These are phyloP conservation scores for Oceanites oceanicus DNA, from an alignment of 2,113 vertebrate species.

Conservation along the genomic window DNA sequence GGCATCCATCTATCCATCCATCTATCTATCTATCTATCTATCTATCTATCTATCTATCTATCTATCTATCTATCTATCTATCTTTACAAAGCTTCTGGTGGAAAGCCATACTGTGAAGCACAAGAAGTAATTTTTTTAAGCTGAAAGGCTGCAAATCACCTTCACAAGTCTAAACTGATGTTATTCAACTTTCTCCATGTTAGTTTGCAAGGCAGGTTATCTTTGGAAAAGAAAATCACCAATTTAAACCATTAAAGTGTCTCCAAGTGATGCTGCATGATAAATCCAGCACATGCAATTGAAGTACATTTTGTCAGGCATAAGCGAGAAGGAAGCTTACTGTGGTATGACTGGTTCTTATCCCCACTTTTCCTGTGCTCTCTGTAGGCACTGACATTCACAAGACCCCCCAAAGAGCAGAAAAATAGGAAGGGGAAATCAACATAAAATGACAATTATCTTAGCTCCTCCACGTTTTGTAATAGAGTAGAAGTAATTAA, in stretches of 20 bases:
- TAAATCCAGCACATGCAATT: conserved; percentile 27
- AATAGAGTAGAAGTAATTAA: conserved; percentile 63
- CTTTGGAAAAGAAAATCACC: conserved; percentile 20
- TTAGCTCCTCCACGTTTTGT: conserved; percentile 41
- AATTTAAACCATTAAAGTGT: conserved; percentile 25
- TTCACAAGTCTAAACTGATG: neutral
- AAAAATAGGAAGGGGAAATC: conserved; percentile 53
- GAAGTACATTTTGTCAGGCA: conserved; percentile 58
- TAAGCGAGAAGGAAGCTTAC: neutral
- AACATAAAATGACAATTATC: conserved; percentile 68
- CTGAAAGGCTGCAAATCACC: neutral
- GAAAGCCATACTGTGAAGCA: neutral
- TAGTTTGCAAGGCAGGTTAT: neutral
- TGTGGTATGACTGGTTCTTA: conserved; percentile 8
- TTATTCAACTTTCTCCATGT: neutral
- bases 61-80: neutral
- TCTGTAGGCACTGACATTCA: conserved; percentile 53
- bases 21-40: neutral
- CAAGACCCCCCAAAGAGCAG: conserved; percentile 44
- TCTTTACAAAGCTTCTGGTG: neutral
- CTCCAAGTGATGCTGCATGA: conserved; percentile 39
- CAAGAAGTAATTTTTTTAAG: neutral
- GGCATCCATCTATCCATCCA: neutral
- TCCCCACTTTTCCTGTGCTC: conserved; percentile 29
- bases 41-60: neutral